Conservation (phyloP, 2,888 invertebrate species). For the Cyclophora punctaria region DNA sequence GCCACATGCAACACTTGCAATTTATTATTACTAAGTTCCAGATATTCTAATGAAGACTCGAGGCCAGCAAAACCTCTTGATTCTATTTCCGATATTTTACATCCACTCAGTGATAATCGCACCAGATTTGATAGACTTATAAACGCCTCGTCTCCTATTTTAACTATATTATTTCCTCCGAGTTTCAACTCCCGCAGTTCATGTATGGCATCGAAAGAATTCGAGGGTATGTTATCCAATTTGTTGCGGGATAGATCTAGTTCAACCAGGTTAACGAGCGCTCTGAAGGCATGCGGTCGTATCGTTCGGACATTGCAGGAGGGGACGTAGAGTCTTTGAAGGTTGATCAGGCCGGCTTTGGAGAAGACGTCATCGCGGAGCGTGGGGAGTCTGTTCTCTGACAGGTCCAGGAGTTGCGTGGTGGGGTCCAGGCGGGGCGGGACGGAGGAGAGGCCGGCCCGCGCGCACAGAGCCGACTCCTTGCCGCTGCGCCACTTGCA, state of each 20-base stretch:
- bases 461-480: constrained; percentile 86
- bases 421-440: constrained; percentile 84
- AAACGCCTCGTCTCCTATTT: constrained; percentile 82
- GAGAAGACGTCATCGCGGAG: constrained; percentile 84
- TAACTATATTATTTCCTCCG: constrained; percentile 83
- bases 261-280: constrained; percentile 87
- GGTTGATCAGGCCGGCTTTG: constrained; percentile 82
- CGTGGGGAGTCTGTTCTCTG: constrained; percentile 80
- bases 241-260: constrained; percentile 86
- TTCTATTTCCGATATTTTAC: constrained; percentile 81
- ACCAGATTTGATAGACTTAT: constrained; percentile 79
- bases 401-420: constrained; percentile 86
- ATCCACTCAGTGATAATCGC: constrained; percentile 82
- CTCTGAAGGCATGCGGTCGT: constrained; percentile 83
- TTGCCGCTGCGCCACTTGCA: constrained; percentile 94
- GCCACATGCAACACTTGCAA: constrained; percentile 79
- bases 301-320: constrained; percentile 81
- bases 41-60: constrained; percentile 82
- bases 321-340: constrained; percentile 85
- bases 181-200: constrained; percentile 84
- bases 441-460: constrained; percentile 82
- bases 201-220: constrained; percentile 81
- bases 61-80: constrained; percentile 82
- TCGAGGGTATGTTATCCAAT: constrained; percentile 80
- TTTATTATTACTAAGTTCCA: constrained; percentile 85